phyloP scores from a whole-genome alignment of 1,140 invertebrate genomes.

The Aleiodes sp. region DNA sequence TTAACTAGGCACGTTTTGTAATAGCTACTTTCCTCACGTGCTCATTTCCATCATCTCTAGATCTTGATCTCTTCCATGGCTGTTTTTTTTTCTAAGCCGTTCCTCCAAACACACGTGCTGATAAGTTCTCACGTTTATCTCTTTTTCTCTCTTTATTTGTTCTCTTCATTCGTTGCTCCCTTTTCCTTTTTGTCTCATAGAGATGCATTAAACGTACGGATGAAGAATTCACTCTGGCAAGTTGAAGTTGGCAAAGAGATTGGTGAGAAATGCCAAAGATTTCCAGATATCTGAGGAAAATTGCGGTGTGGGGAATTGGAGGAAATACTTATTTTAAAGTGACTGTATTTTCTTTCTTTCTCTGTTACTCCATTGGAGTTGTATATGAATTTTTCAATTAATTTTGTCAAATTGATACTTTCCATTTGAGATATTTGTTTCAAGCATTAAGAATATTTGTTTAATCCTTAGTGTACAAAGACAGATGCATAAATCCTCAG shows the following conservation, averaged over 20 bases:
- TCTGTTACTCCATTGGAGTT: too few relatives aligned
- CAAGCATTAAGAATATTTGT: background rate
- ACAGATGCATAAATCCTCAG: background rate
- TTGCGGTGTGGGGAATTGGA: conserved; percentile 16
- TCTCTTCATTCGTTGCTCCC: background rate
- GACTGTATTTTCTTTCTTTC: background rate
- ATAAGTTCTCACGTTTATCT: background rate
- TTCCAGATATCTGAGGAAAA: conserved; percentile 35
- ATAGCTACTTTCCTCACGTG: background rate
- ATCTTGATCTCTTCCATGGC: too few relatives aligned
- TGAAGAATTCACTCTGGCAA: background rate
- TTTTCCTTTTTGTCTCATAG: background rate
- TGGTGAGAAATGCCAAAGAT: conserved; percentile 39
- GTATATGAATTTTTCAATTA: background rate
- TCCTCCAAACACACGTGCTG: background rate
- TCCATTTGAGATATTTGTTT: too few relatives aligned
- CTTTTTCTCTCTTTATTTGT: background rate
- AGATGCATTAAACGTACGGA: background rate
- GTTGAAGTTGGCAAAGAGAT: conserved; percentile 42
- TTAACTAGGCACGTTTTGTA: background rate
- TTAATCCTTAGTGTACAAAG: background rate
- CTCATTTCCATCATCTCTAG: background rate
- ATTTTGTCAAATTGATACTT: background rate
- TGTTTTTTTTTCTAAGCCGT: background rate
- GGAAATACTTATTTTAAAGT: conserved; percentile 39